Evolutionary conservation across 2,888 invertebrate species (phyloP), one percentile per base, ranked within the genome.

Genomic region (Epirrita christyi): DNA sequence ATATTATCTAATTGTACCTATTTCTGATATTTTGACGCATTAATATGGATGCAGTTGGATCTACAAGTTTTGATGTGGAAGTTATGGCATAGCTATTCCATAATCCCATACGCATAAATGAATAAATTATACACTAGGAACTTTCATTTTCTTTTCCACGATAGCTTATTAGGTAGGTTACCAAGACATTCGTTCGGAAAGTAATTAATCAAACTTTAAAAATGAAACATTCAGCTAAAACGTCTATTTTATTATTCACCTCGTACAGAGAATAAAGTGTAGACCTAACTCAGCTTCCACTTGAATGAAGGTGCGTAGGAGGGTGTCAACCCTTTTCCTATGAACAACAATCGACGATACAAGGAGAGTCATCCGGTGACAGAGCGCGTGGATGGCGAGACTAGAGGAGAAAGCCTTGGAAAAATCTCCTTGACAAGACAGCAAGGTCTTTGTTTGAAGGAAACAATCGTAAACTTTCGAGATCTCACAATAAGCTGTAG

Each of bases 321-420:
- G 88, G 88, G 86, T 86, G 84, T 80, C 88, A 85, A 64, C 85
- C 88, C 89, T 78, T 82, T 82, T 81, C 71, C 73, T 78, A 75
- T 80, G 71, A 74, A 81, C 74, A 83, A 88, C 83, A 87, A 85
- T 83, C 70, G 80, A 73, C 76, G 68, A 71, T 65, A 60, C 66
- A 77, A 83, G 81, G 75, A 77, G 75, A 77, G 72, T 79, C 85
- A 83, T 85, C 83, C 80, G 78, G 72, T 66, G 67, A 64, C 67
- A 61, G 68, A 79, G 75, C 76, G 78, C 75, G 75, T 78, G 27
- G 29, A 42, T 13, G 80, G 73, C 72, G 65, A 74, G 67, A 74
- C 54, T 66, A 65, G 64, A 68, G 62, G 68, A 72, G 71, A 76
- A 71, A 72, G 56, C 67, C 68, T 68, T 64, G 63, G 66, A 64